phyloP scores from a whole-genome alignment of 2,797 vertebrate species.

The Esox lucius region DNA sequence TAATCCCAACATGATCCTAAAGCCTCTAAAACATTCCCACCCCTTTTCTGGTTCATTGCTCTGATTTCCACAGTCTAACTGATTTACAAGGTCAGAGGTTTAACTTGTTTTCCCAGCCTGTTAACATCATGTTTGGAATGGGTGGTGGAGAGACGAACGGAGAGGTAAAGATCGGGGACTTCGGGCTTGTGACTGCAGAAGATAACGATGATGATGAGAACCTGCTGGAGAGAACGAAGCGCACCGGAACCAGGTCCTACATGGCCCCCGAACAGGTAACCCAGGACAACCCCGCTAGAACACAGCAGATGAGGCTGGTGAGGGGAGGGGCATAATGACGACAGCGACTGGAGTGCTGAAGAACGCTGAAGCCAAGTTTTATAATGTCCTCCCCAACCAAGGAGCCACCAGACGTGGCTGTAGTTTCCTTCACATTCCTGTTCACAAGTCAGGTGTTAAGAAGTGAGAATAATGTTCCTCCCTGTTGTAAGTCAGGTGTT shows the following conservation, averaged over 20 bases:
- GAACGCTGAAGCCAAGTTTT: too few relatives aligned
- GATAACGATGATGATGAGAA: constrained; percentile 39
- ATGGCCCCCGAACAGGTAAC: constrained; percentile 94
- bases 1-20: too few relatives aligned
- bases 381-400: too few relatives aligned
- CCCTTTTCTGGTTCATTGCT: neutral
- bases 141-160: constrained; percentile 71
- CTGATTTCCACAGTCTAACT: neutral
- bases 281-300: neutral
- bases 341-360: too few relatives aligned
- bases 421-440: too few relatives aligned
- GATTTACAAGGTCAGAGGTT: neutral
- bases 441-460: too few relatives aligned
- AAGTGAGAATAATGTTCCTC: too few relatives aligned
- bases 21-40: too few relatives aligned
- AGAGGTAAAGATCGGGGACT: constrained; percentile 89
- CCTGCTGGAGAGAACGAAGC: constrained; percentile 58
- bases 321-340: too few relatives aligned
- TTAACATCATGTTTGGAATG: constrained; percentile 86
- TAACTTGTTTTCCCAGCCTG: constrained; percentile 70
- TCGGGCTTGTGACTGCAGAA: constrained; percentile 84
- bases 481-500: too few relatives aligned
- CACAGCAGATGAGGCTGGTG: too few relatives aligned
- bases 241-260: constrained; percentile 76
- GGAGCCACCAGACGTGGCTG: too few relatives aligned